Conservation (phyloP, 1,140 invertebrate genomes). For the Pararge aegeria region DNA sequence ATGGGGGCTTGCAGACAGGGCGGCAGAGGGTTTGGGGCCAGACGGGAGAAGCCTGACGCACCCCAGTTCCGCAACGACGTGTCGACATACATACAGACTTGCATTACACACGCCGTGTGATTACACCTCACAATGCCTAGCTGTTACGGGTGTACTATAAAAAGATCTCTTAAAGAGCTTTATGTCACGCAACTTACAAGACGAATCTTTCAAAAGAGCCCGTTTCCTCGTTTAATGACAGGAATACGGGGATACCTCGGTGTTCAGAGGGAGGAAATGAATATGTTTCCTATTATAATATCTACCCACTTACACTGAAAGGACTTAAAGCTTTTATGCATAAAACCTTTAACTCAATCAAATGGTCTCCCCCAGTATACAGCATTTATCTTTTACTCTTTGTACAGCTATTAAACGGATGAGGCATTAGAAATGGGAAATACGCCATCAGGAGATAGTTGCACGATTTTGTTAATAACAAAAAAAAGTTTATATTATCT, state of each 20-base stretch:
- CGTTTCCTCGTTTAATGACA: background rate
- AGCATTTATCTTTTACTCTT: no score
- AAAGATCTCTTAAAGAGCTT: constrained; percentile 38
- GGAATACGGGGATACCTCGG: background rate
- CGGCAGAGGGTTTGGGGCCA: constrained; percentile 62
- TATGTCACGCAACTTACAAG: constrained; percentile 27
- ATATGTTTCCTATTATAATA: background rate
- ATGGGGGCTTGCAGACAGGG: constrained; percentile 62
- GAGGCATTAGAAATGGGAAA: no score
- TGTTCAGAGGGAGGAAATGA: background rate
- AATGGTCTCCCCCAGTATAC: no score
- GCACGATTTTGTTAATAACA: no score
- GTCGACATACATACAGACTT: constrained; percentile 58
- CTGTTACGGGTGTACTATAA: constrained; percentile 41
- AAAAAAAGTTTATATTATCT: no score
- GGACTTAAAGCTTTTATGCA: background rate
- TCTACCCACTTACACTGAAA: background rate
- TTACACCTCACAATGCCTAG: constrained; percentile 57
- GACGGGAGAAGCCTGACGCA: constrained; percentile 72
- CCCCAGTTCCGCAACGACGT: constrained; percentile 67
- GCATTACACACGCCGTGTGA: constrained; percentile 52
- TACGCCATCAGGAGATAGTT: no score
- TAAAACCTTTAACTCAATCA: background rate
- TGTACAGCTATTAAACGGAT: no score
- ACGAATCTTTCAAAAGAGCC: background rate